phyloP scores from a whole-genome alignment of 2,113 vertebrate species.

The Hippolais icterina region DNA sequence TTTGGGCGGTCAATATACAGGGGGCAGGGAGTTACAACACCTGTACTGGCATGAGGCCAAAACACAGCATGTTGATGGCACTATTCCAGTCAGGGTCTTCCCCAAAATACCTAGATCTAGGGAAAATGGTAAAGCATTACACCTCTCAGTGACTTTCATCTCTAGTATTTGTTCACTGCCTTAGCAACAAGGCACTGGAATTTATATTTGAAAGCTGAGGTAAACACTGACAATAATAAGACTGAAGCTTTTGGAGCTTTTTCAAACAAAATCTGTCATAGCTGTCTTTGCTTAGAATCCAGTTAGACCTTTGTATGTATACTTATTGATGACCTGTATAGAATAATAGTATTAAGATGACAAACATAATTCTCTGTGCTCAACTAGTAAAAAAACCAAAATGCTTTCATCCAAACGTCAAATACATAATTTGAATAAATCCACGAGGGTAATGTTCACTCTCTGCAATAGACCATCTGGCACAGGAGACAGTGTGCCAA shows the following conservation, averaged over 20 bases:
- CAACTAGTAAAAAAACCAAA: conserved; percentile 3
- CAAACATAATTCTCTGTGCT: background rate
- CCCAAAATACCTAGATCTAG: background rate
- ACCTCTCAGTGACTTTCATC: background rate
- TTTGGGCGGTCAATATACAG: background rate
- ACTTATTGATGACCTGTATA: background rate
- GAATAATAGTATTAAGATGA: background rate
- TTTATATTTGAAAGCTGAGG: background rate
- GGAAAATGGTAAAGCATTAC: background rate
- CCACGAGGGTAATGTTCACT: background rate
- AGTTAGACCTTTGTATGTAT: background rate
- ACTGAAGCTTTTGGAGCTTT: background rate
- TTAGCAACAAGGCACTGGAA: background rate
- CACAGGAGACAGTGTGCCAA: conserved; percentile 21
- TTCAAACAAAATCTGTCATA: background rate
- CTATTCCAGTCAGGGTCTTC: background rate
- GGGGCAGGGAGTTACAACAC: background rate
- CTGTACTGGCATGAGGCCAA: background rate
- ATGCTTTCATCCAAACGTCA: background rate
- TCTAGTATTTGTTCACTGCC: background rate
- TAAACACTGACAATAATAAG: background rate
- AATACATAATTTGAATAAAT: conserved; percentile 35
- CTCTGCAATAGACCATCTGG: conserved; percentile 61
- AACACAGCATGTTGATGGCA: background rate
- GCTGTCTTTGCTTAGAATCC: background rate